Conservation (phyloP, 1,140 invertebrate species). For the Pteromalus puparum region DNA sequence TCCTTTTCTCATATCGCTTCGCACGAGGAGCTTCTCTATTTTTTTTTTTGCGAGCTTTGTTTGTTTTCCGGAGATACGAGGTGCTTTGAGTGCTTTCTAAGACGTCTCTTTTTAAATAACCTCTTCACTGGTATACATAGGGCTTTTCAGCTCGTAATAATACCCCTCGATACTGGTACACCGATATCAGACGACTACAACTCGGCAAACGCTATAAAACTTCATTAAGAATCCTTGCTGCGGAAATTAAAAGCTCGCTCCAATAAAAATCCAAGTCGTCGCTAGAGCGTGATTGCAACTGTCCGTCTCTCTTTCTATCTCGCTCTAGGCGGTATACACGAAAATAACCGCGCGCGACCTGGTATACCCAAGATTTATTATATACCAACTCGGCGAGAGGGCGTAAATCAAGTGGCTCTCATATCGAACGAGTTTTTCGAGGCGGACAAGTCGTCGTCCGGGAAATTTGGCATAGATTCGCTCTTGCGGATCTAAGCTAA, state of each 20-base stretch:
- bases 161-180: neutral
- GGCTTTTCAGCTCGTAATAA: neutral
- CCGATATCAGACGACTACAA: too few species aligned
- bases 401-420: neutral
- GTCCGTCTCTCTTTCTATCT: too few species aligned
- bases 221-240: neutral
- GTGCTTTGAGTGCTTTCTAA: neutral
- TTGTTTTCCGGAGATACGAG: neutral
- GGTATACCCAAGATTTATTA: constrained; percentile 9
- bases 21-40: neutral
- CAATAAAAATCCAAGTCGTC: neutral
- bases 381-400: neutral
- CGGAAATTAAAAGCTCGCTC: constrained; percentile 13
- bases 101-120: neutral
- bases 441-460: neutral
- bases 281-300: neutral
- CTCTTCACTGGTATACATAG: too few species aligned
- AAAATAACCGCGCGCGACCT: neutral
- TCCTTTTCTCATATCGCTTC: neutral
- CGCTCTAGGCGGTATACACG: neutral
- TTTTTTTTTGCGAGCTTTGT: neutral
- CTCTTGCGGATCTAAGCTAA: neutral
- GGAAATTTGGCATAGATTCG: constrained; percentile 16
- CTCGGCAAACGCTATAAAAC: too few species aligned
- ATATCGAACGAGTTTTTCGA: constrained; percentile 6